Base-by-base conservation (phyloP, 2,113 vertebrate genomes). In the Entelurus aequoreus region DNA sequence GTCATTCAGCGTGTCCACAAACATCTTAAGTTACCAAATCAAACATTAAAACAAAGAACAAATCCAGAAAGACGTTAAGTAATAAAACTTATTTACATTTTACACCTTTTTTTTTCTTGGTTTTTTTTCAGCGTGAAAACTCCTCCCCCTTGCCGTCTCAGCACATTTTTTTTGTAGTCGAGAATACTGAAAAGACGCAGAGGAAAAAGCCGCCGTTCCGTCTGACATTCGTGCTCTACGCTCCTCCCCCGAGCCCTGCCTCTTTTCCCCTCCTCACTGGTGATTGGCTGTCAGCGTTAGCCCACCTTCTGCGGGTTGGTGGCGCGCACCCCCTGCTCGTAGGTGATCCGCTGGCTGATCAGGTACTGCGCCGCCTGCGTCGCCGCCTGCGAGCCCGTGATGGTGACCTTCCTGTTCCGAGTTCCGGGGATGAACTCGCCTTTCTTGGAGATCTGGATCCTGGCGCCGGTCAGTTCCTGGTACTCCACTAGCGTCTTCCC, bases 391-490 rank as follows among this genome's bases (percentile, higher is more conserved):
- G 94, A 92, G 71, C 94, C 94, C 1, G 94, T 96, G 87, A 96
- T 96, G 88, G 94, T 96, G 75, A 96, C 94, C 89, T 94, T 94
- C 86, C 94, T 93, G 92, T 95, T 96, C 88, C 94, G 91, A 66
- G 94, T 96, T 87, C 94, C 94, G 0, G 94, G 94, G 83, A 96
- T 93, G 86, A 95, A 96, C 87, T 96, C 94, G 66, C 94, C 94
- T 77, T 96, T 96, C 90, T 96, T 96, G 75, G 94, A 96, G 90
- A 96, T 96, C 88, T 96, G 94, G 86, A 96, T 96, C 75, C 94
- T 87, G 75, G 94, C 94, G 35, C 94, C 94, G 2, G 94, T 96
- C 87, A 95, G 89, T 90, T 96, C 94, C 90, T 96, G 94, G 88
- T 96, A 96, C 87, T 96, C 94, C 87, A 96, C 94, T 88, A 96